Percentiles rank a stretch among this genome's conserved stretches.
Conservation (phyloP, 2,113 vertebrate genomes). For the Corythoichthys intestinalis region DNA sequence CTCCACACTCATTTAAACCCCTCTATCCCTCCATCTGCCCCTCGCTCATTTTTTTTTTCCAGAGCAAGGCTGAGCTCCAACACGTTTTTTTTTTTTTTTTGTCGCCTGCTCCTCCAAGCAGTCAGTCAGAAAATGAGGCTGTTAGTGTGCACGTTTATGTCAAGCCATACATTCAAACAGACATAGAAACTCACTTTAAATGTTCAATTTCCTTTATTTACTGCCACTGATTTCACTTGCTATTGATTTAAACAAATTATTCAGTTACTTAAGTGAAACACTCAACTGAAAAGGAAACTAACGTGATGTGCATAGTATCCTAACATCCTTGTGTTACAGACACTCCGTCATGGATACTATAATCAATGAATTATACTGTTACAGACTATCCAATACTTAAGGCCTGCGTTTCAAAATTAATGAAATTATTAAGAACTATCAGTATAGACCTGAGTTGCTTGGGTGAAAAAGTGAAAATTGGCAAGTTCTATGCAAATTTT, state of each 20-base stretch:
- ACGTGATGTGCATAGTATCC: conserved; percentile 32
- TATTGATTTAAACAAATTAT: conserved; percentile 44
- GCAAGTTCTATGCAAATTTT: too few species aligned
- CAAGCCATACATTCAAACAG: conserved; percentile 21
- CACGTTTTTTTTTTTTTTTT: conserved; percentile 43
- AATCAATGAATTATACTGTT: background rate
- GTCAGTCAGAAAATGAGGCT: conserved; percentile 65
- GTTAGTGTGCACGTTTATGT: conserved; percentile 54
- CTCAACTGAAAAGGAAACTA: conserved; percentile 34
- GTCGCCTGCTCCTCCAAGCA: conserved; percentile 39
- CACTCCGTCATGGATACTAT: background rate
- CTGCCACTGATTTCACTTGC: conserved; percentile 23
- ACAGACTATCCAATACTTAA: background rate
- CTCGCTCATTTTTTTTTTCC: conserved; percentile 32
- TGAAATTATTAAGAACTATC: too few species aligned
- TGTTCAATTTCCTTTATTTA: conserved; percentile 1
- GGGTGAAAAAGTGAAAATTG: too few species aligned
- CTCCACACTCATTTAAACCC: conserved; percentile 52
- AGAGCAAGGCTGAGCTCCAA: conserved; percentile 46
- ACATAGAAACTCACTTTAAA: conserved; percentile 1
- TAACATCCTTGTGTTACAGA: background rate
- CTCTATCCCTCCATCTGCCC: conserved; percentile 51
- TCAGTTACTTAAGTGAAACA: conserved; percentile 47
- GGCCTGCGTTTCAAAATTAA: background rate
- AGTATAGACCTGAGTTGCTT: too few species aligned